Evolutionary conservation across 2,888 invertebrate genomes (phyloP).

Genomic region (Rhopalosiphum nymphaeae): DNA sequence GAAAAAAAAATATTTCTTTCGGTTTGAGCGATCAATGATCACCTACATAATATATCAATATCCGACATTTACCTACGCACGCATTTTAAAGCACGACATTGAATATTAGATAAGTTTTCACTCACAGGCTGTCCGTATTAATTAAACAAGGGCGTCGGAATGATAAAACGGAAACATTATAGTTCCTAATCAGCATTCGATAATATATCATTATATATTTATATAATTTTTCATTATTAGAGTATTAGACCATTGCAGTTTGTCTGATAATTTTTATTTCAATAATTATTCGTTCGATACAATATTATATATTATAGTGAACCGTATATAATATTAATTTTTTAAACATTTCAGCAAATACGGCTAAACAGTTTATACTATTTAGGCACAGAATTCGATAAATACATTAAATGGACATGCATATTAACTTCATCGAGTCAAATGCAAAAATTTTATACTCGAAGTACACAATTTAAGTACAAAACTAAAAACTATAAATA

Average conservation of each 20-base stretch:
- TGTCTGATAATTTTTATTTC: not conserved
- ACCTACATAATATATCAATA: no score
- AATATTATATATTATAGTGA: not conserved
- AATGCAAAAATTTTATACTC: not conserved
- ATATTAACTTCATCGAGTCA: not conserved
- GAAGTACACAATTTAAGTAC: not conserved
- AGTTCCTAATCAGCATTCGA: not conserved
- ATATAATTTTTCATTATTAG: not conserved
- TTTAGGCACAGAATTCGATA: not conserved
- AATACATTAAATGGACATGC: not conserved
- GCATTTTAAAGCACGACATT: not conserved
- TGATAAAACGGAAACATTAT: slow-evolving; percentile 3
- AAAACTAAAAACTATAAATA: not conserved
- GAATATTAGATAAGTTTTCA: slow-evolving; percentile 7
- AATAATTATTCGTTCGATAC: not conserved
- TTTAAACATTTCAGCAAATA: not conserved
- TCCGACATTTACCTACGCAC: not conserved
- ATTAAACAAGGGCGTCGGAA: not conserved
- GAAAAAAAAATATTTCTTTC: not conserved
- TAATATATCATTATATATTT: slow-evolving; percentile 17
- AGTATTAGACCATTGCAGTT: not conserved
- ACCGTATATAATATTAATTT: not conserved
- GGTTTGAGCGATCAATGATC: not conserved
- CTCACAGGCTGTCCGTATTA: not conserved
- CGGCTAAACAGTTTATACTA: not conserved